phyloP scores from a whole-genome alignment of 1,140 invertebrate species.

The Palaemon carinicauda region DNA sequence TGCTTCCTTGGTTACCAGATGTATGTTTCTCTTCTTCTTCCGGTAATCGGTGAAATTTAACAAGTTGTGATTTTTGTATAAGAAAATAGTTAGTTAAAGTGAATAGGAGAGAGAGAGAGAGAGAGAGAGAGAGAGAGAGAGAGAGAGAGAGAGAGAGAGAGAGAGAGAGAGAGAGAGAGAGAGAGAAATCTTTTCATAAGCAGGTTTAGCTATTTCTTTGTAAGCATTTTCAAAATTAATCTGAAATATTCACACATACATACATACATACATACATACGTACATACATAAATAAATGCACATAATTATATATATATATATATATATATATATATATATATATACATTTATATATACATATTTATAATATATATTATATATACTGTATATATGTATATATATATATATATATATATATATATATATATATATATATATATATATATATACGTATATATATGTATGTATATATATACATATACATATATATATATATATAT shows the following conservation, averaged over 20 bases:
- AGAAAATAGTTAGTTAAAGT: background rate
- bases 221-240: too few species aligned
- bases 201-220: too few species aligned
- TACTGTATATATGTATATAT: constrained; percentile 20
- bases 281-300: background rate
- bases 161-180: too few species aligned
- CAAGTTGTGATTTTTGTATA: background rate
- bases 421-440: constrained; percentile 21
- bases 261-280: background rate
- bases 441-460: constrained; percentile 15
- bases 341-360: constrained; percentile 26
- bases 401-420: constrained; percentile 36
- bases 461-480: constrained; percentile 18
- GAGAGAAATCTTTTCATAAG: too few species aligned
- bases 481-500: constrained; percentile 12
- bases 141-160: background rate
- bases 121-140: background rate
- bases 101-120: background rate
- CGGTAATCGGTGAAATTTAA: background rate
- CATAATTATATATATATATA: background rate
- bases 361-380: constrained; percentile 28
- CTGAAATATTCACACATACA: background rate
- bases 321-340: constrained; percentile 7
- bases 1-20: background rate
- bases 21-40: background rate